phyloP scores from a whole-genome alignment of 1,140 invertebrate species.

The Scaptomyza montana region DNA sequence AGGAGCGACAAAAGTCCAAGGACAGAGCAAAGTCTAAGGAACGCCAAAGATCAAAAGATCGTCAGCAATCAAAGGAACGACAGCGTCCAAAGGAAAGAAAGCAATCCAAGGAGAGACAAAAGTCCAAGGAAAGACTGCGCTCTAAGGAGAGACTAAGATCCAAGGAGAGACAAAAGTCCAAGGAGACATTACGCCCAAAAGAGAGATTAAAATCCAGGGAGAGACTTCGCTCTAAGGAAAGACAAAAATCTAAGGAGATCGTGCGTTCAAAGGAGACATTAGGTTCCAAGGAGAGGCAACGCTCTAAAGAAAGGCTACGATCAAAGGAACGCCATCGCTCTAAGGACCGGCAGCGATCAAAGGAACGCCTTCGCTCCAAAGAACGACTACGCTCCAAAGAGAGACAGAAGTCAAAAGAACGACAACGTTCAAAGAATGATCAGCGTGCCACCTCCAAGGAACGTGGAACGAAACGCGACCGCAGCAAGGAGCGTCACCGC shows the following conservation, averaged over 20 bases:
- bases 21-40: conserved; percentile 25
- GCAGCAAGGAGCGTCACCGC: conserved; percentile 38
- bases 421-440: not conserved
- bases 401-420: conserved; percentile 7
- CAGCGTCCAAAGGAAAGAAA: conserved; percentile 21
- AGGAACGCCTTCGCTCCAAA: conserved; percentile 8
- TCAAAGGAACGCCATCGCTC: conserved; percentile 11
- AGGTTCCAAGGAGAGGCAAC: conserved; percentile 19
- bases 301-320: conserved; percentile 17
- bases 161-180: conserved; percentile 35
- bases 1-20: conserved; percentile 31
- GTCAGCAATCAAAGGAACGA: conserved; percentile 38
- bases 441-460: conserved; percentile 27
- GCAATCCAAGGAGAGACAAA: conserved; percentile 16
- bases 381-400: conserved; percentile 20
- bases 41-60: conserved; percentile 15
- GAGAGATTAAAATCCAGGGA: conserved; percentile 38
- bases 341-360: conserved; percentile 6
- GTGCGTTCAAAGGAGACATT: conserved; percentile 1
- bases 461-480: conserved; percentile 5
- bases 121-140: not conserved
- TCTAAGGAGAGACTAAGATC: conserved; percentile 28
- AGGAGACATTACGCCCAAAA: conserved; percentile 36
- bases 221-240: conserved; percentile 15
- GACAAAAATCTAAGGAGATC: conserved; percentile 25